phyloP scores from a whole-genome alignment of 2,113 vertebrate species.

The Sialia sialis region DNA sequence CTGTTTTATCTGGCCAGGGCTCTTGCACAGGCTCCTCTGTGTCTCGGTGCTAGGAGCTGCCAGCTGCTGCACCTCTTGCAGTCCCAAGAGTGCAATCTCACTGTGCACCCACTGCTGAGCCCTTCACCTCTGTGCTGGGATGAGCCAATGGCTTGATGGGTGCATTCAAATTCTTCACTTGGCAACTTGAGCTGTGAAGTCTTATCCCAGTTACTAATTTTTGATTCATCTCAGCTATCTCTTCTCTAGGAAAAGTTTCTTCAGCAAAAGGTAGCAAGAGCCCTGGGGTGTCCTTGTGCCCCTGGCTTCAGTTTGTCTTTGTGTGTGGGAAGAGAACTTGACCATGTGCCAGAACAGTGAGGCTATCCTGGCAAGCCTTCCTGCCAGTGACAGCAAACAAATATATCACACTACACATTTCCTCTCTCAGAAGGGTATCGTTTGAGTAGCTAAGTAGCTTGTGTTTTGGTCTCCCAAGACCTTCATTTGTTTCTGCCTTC shows the following conservation, averaged over 20 bases:
- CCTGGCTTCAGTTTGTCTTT: constrained; percentile 44
- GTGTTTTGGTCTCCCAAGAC: constrained; percentile 50
- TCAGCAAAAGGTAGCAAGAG: not conserved
- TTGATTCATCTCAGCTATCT: not conserved
- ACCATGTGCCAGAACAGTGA: constrained; percentile 29
- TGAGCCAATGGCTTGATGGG: fast-evolving
- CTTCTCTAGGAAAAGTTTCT: not conserved
- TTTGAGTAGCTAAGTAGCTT: constrained; percentile 51
- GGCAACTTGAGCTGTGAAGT: not conserved
- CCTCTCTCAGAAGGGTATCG: constrained; percentile 40
- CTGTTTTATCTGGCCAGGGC: not conserved
- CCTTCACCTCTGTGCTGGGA: not conserved
- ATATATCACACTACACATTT: constrained; percentile 54
- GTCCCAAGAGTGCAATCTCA: not conserved
- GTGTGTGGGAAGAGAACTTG: constrained; percentile 20
- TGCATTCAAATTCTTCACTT: not conserved
- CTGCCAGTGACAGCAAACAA: constrained; percentile 41
- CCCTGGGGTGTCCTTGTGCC: not conserved
- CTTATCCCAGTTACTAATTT: not conserved
- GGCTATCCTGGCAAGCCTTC: constrained; percentile 49
- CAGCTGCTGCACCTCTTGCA: not conserved
- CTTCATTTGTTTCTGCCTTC: constrained; percentile 65
- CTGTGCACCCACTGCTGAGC: fast-evolving
- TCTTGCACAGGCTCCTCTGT: fast-evolving
- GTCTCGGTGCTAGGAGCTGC: not conserved